phyloP scores from a whole-genome alignment of 2,113 vertebrate genomes.

The Setophaga coronata region DNA sequence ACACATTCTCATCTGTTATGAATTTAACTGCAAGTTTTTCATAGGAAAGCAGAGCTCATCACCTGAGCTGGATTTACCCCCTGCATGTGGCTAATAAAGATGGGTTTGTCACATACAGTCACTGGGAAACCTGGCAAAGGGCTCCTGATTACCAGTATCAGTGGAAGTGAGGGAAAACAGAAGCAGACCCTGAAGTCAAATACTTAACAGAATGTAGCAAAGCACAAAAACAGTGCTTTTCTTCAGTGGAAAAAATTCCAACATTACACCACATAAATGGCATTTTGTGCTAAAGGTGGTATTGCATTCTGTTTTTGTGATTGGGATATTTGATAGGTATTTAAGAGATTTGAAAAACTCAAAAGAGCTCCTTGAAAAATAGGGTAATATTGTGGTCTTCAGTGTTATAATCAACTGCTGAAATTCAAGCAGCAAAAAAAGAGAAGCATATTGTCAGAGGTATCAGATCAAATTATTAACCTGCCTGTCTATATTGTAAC shows the following conservation, averaged over 20 bases:
- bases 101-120: accelerated
- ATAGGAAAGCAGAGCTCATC: not conserved
- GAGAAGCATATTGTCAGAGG: not conserved
- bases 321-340: not conserved
- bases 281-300: not conserved
- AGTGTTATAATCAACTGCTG: not conserved
- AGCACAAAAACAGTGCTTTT: not conserved
- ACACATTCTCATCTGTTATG: not conserved
- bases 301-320: not conserved
- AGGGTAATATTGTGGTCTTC: not conserved
- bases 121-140: not conserved
- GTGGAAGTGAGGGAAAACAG: not conserved
- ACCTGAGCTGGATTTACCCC: not conserved
- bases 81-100: not conserved
- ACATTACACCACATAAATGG: not conserved
- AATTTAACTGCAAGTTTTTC: not conserved
- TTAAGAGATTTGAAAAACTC: not conserved
- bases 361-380: not conserved
- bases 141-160: not conserved
- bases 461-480: not conserved
- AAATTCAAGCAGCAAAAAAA: not conserved
- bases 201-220: not conserved
- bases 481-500: not conserved
- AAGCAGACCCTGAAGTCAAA: not conserved
- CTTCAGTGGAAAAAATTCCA: not conserved